Base-by-base conservation (phyloP, 2,113 vertebrate species). In the Nothoprocta perdicaria region DNA sequence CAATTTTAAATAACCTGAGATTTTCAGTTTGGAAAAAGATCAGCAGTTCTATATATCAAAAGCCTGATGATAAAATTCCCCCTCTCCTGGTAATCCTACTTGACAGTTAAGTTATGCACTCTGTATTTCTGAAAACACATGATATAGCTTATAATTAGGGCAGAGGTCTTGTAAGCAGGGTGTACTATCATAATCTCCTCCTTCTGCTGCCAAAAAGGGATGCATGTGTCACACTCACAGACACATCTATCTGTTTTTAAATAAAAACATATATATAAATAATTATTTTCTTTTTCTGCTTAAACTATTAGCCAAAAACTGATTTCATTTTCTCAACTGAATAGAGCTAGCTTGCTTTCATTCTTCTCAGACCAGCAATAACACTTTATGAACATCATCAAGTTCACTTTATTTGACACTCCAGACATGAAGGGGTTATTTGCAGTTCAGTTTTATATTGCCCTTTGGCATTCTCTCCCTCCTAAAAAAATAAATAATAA, bases 311-410 rank as follows among this genome's bases (percentile, higher is more conserved):
- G 46, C 17, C 19, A 48, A 48, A 48, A 19, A 19, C 46, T 48
- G 46, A 48, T 48, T 90, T 92, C 58, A 72, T 38, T 27, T 65
- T 76, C n/a, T 80, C 16, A 74, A 88, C 75, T 93, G 5, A 88
- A 80, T 29, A 58, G 38, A 68, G 2, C n/a, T 65, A 43, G 8
- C 19, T 92, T 93, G 66, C n/a, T 89, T 94, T 82, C 41, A 29
- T 17, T 66, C 4, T 13, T 90, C 8, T 53, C 29, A 72, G 65
- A 78, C 3, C 18, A 74, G 7, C 6, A 72, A 43, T 48, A 13
- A 75, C 40, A 89, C 46, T 78, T 74, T 77, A 80, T 15, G 29
- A 88, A 62, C 22, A 86, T 3, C 31, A 60, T 91, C 17, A 82
- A 74, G 80, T 81, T 69, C 57, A 35, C 24, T 63, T 65, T 80